phyloP scores from a whole-genome alignment of 2,113 vertebrate species.

The Hippolais icterina region DNA sequence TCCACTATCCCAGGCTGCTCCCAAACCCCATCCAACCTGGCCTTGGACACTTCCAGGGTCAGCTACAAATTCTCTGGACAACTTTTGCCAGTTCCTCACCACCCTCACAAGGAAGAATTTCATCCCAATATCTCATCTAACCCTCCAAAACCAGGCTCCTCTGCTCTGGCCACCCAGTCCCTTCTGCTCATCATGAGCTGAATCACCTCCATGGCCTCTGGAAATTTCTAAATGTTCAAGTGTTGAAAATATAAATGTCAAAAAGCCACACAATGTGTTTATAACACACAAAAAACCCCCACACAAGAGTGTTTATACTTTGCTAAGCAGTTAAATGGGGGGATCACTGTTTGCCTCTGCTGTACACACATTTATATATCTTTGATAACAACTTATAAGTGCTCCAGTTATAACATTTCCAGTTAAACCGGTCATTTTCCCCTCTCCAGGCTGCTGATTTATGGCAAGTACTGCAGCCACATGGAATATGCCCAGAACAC shows the following conservation, averaged over 20 bases:
- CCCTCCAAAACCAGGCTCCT: rapidly evolving
- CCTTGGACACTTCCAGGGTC: neutral
- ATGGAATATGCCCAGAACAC: conserved; percentile 95
- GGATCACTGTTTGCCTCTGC: neutral
- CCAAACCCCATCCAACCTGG: rapidly evolving
- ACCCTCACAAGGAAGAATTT: neutral
- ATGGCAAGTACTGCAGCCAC: conserved; percentile 95
- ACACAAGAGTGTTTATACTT: neutral
- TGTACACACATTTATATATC: neutral
- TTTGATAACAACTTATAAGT: neutral
- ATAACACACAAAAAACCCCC: too few relatives aligned
- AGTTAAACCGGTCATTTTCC: neutral
- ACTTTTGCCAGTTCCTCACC: neutral
- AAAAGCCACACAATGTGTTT: neutral
- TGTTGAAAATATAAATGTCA: neutral
- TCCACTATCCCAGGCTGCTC: neutral
- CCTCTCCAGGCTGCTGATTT: conserved; percentile 88
- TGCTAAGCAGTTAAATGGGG: neutral
- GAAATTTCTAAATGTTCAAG: neutral
- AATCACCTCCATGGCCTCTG: rapidly evolving
- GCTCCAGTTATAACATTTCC: neutral
- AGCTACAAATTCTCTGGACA: neutral
- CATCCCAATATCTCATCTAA: neutral
- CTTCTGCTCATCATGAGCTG: neutral
- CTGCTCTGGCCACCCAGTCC: neutral